Conservation (phyloP, 2,888 invertebrate genomes). For the Eupithecia centaureata region DNA sequence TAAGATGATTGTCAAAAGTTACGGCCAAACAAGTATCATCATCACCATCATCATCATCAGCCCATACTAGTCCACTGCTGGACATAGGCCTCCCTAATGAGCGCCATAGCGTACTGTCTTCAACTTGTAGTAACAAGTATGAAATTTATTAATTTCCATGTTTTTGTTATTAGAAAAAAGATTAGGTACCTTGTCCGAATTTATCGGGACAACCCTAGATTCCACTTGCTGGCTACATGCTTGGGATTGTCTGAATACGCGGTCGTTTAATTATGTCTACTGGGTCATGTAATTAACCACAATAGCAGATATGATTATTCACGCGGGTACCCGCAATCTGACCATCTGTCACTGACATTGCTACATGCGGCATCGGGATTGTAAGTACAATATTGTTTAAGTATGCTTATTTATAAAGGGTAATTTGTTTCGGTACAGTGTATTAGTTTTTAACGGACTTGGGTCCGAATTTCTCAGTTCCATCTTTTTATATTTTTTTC, state of each 20-base stretch:
- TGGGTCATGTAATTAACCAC: conserved; percentile 69
- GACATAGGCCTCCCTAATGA: too few relatives aligned
- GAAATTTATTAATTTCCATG: too few relatives aligned
- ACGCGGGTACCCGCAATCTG: conserved; percentile 65
- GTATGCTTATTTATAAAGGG: conserved; percentile 10
- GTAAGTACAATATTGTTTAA: conserved; percentile 28
- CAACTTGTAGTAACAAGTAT: too few relatives aligned
- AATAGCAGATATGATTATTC: conserved; percentile 72
- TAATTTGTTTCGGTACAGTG: background rate
- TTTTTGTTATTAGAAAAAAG: too few relatives aligned
- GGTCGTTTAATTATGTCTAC: conserved; percentile 60
- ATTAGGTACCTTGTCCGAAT: too few relatives aligned
- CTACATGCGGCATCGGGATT: conserved; percentile 55
- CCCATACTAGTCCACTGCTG: too few relatives aligned
- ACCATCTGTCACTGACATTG: conserved; percentile 73
- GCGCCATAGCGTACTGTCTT: too few relatives aligned
- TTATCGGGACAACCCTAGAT: conserved; percentile 28
- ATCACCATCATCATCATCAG: too few relatives aligned
- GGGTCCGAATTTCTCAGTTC: too few relatives aligned
- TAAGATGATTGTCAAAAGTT: too few relatives aligned
- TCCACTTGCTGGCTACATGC: conserved; percentile 31
- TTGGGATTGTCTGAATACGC: conserved; percentile 53
- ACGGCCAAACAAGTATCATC: too few relatives aligned
- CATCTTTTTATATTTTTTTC: too few relatives aligned
- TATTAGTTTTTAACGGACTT: background rate